Base-by-base conservation (phyloP, 2,888 invertebrate species). In the Lasius fuliginosus region DNA sequence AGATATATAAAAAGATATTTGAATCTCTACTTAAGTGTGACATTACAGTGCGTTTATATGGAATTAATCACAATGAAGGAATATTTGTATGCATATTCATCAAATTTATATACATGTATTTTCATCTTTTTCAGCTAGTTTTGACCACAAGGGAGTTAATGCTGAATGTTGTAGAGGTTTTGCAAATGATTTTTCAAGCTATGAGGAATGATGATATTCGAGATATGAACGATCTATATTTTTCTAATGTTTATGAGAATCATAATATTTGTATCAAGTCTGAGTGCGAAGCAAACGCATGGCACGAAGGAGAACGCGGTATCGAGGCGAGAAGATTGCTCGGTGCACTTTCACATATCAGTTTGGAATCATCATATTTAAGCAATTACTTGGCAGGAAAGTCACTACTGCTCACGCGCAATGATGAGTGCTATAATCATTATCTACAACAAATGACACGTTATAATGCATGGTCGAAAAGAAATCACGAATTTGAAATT, bases 151-250 rank as follows among this genome's bases (percentile, higher is more conserved):
- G 94, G 36, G 95, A 95, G 85, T 86, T 95, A 27, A 82, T 94
- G 4, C 60, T 95, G 15, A 94, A 95, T 68, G 86, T 91, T 40
- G 91, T 92, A 42, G 77, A 88, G 30, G 93, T 94, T 12, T 87
- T 95, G 9, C 88, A 92, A 76, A 93, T 92, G n/a, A 94, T 95
- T 74, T 92, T 91, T 15, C 87, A 91, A 75, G 93, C 92, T 5
- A 92, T 95, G 92, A 93, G 91, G 42, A 94, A 94, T 84, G 95
- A 95, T 76, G 95, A 95, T 64, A 92, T 95, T 36, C 91, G 94
- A 36, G 95, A 95, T 73, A 94, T 95, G 94, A 94, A 95, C 75
- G 95, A 95, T 46, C 76, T 94, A 11, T 94, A 95, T 85, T 91
- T 94, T 56, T 94, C 94, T 2, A 89, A 92, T 12, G 85, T 94